Evolutionary conservation across 2,797 vertebrate genomes (phyloP).

Genomic region (Mormyrops boulengeri): DNA sequence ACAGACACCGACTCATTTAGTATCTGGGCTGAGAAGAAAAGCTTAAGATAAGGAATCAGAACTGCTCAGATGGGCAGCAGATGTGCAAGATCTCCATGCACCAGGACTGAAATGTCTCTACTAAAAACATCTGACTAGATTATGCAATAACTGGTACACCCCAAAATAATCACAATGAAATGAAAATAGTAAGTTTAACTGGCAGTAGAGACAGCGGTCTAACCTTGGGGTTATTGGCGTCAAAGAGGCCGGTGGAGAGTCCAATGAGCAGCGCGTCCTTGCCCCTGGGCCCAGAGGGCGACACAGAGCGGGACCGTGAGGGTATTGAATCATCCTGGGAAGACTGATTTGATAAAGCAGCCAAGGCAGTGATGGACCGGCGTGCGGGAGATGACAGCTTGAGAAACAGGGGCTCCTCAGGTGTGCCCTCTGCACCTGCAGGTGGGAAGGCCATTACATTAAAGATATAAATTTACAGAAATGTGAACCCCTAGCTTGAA

Average conservation of each 20-base stretch:
- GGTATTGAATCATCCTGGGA: slow-evolving; percentile 75
- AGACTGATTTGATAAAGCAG: slow-evolving; percentile 72
- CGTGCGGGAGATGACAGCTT: slow-evolving; percentile 66
- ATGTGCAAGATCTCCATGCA: not conserved
- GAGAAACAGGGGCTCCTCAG: slow-evolving; percentile 71
- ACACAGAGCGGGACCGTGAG: slow-evolving; percentile 77
- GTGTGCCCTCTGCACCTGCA: slow-evolving; percentile 30
- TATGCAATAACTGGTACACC: not conserved
- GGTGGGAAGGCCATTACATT: not conserved
- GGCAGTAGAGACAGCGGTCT: slow-evolving; percentile 29
- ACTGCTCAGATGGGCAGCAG: not conserved
- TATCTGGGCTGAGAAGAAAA: not conserved
- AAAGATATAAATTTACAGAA: not conserved
- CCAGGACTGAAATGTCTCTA: not conserved
- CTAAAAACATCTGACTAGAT: not conserved
- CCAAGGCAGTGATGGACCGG: slow-evolving; percentile 58
- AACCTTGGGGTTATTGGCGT: slow-evolving; percentile 92
- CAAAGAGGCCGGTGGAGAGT: slow-evolving; percentile 91
- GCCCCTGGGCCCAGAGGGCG: slow-evolving; percentile 73
- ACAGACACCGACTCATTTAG: slow-evolving; percentile 16
- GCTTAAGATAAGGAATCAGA: not conserved
- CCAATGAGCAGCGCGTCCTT: slow-evolving; percentile 79
- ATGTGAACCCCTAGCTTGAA: not conserved
- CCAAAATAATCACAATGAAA: not conserved
- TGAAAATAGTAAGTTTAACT: not conserved